Conservation (phyloP, 1,140 invertebrate species). For the Drusus annulatus region DNA sequence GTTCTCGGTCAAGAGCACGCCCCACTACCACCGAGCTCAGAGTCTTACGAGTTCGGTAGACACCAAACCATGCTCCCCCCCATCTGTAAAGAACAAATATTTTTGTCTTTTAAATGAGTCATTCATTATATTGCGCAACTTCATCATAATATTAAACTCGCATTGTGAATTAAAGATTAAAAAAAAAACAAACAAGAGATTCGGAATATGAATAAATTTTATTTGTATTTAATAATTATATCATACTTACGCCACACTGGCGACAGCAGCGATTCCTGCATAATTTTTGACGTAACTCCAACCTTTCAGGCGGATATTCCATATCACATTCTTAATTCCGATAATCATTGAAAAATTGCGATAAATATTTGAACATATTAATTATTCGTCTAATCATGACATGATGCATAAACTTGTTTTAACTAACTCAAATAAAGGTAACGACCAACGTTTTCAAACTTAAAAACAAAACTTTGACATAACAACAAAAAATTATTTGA, state of each 20-base stretch:
- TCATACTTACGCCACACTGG: slow-evolving; percentile 41
- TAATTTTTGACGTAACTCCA: slow-evolving; percentile 49
- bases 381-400: too few relatives aligned
- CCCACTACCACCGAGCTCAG: slow-evolving; percentile 44
- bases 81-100: neutral
- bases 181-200: too few relatives aligned
- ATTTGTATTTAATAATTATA: neutral
- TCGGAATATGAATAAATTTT: too few relatives aligned
- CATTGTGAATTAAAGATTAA: too few relatives aligned
- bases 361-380: too few relatives aligned
- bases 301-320: slow-evolving; percentile 50
- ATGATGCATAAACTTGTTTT: too few relatives aligned
- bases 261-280: slow-evolving; percentile 45
- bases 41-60: slow-evolving; percentile 33
- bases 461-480: slow-evolving; percentile 8
- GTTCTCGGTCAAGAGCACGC: slow-evolving; percentile 50
- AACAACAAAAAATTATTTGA: neutral
- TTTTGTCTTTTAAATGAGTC: too few relatives aligned
- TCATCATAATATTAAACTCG: too few relatives aligned
- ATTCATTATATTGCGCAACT: too few relatives aligned
- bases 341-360: slow-evolving; percentile 33
- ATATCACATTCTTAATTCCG: slow-evolving; percentile 44
- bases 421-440: neutral
- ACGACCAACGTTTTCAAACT: slow-evolving; percentile 6
- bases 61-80: slow-evolving; percentile 33